Percentiles rank a stretch among this genome's conserved stretches.
phyloP scores from a whole-genome alignment of 2,797 vertebrate species.

The Crocodylus rhombifer region DNA sequence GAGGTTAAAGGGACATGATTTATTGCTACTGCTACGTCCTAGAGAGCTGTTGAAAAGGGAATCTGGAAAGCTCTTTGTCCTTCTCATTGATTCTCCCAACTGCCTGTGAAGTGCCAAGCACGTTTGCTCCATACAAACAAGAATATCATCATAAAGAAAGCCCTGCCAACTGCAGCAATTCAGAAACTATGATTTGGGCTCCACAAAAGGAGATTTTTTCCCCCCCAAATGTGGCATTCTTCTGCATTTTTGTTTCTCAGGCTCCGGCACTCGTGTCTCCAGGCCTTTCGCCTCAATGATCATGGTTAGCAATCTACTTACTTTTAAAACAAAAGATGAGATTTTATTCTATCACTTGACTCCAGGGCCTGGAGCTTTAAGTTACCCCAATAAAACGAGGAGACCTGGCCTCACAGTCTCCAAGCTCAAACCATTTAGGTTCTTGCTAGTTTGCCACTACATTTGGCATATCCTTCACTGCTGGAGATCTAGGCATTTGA shows the following conservation, averaged over 20 bases:
- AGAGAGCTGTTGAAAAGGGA: background rate
- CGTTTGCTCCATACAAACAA: background rate
- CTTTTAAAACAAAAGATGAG: background rate
- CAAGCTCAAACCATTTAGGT: background rate
- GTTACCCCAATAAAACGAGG: background rate
- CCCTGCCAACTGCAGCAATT: background rate
- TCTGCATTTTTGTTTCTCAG: background rate
- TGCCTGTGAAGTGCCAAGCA: background rate
- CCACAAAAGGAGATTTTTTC: constrained; percentile 7
- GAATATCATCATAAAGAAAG: background rate
- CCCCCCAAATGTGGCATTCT: background rate
- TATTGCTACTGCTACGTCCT: too few relatives aligned
- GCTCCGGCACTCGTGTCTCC: background rate
- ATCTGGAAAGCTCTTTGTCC: background rate
- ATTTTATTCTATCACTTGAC: background rate
- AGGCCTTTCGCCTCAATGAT: background rate
- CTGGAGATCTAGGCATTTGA: background rate
- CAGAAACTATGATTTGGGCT: background rate
- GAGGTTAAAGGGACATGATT: background rate
- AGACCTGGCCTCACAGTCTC: accelerated
- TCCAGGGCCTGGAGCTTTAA: background rate
- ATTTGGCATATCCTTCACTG: background rate
- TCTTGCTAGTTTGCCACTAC: background rate
- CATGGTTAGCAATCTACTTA: background rate
- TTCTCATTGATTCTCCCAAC: too few relatives aligned